Conservation (phyloP, 1,140 invertebrate genomes). For the Ceratina calcarata region DNA sequence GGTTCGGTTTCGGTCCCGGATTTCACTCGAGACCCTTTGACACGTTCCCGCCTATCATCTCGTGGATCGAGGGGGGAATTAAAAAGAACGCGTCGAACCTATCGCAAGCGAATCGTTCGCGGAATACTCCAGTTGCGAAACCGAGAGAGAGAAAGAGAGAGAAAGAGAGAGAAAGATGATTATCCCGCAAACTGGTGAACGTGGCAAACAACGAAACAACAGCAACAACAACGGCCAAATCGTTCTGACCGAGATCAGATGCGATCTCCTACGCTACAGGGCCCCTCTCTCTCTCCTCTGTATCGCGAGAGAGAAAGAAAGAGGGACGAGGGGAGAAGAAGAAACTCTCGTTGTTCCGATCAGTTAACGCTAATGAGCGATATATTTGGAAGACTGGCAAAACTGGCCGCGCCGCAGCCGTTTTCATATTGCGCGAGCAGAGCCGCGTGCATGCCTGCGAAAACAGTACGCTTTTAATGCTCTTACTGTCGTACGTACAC, state of each 20-base stretch:
- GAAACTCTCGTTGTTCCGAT: conserved; percentile 65
- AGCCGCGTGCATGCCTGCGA: neutral
- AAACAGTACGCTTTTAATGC: conserved; percentile 15
- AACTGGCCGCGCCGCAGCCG: conserved; percentile 13
- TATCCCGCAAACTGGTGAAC: conserved; percentile 33
- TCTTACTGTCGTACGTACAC: neutral
- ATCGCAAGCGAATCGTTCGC: conserved; percentile 43
- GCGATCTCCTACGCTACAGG: conserved; percentile 35
- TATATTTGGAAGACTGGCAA: conserved; percentile 66
- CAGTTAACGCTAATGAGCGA: conserved; percentile 72
- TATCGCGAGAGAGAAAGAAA: too few relatives aligned
- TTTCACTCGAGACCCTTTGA: conserved; percentile 27
- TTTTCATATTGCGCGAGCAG: conserved; percentile 8
- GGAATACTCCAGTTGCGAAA: conserved; percentile 45
- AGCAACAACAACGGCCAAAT: conserved; percentile 51
- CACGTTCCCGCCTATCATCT: neutral
- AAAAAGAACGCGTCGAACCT: conserved; percentile 27
- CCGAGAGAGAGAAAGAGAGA: neutral
- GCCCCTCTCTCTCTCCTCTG: conserved; percentile 1
- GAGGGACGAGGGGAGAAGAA: conserved; percentile 39
- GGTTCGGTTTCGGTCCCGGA: neutral
- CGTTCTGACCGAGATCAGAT: conserved; percentile 62
- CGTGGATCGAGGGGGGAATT: neutral
- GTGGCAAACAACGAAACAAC: conserved; percentile 38
- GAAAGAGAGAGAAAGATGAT: conserved; percentile 11